Evolutionary conservation across 1,140 invertebrate genomes (phyloP), one percentile per base, ranked within the genome.

Genomic region (Schlechtendalia chinensis): DNA sequence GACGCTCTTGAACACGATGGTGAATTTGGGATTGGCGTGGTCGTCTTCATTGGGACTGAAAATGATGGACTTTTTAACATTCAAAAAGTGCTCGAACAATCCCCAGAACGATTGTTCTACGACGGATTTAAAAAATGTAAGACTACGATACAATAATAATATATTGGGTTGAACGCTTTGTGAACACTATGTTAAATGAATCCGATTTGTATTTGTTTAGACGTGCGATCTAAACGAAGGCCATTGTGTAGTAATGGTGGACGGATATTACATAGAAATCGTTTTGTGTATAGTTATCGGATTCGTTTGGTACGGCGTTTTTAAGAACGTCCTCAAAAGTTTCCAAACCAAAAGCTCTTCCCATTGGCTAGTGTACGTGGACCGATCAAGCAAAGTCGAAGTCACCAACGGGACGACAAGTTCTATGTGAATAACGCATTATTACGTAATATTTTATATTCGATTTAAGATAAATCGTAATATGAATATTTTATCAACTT

Each of bases 1-100:
- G 98, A 99, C 98, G 1, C 88, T 99, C 56, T 88, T 99, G 3
- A 99, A 99, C 85, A 99, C 98, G 0, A 86, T 99, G 10, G 91
- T 91, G 32, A 99, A 99, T 89, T 88, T 99, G 29, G 98, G 98
- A 27, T 96, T 95, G 12, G 98, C 97, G 85, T 99, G 97, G 97
- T 96, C 97, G 1, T 90, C 91, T 59, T 98, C 97, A 0, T 86
- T 98, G 10, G 91, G 95, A 0, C 88, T 99, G 4, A 97, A 94
- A 91, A 89, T 96, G 63, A 95, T 99, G 8, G 97, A 99, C 87
- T 88, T 91, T 19, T 86, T 98, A 2, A 97, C 95, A 0, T 92
- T 88, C 85, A 94, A 92, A 84, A 85, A 87, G 56, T 98, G 96
- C 85, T 89, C 88, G 24, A 84, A 81, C 56, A 85, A 87, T 53